Evolutionary conservation across 2,888 invertebrate genomes (phyloP).

Genomic region (Hypomecis atomaria): DNA sequence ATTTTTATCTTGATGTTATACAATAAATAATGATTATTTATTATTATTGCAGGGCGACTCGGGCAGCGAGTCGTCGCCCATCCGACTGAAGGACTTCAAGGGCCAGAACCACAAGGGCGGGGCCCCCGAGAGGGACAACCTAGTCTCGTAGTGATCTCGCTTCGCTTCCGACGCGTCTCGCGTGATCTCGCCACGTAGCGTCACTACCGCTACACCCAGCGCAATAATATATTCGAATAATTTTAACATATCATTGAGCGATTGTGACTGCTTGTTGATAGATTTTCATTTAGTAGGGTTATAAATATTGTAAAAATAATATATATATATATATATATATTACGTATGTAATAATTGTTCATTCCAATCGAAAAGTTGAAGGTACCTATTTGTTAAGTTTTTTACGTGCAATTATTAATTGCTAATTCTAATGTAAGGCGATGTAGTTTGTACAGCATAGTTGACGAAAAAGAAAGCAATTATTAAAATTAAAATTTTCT

Average conservation of each 20-base stretch:
- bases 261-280: slow-evolving; percentile 85
- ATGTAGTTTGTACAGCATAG: slow-evolving; percentile 85
- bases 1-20: background rate
- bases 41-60: slow-evolving; percentile 85
- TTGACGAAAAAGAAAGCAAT: slow-evolving; percentile 82
- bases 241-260: slow-evolving; percentile 85
- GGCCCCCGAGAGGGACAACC: slow-evolving; percentile 68
- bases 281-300: slow-evolving; percentile 79
- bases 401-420: slow-evolving; percentile 86
- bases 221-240: slow-evolving; percentile 80
- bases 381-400: slow-evolving; percentile 84
- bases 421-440: slow-evolving; percentile 83
- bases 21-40: background rate
- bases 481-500: slow-evolving; percentile 84
- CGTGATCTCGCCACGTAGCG: slow-evolving; percentile 41
- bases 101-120: slow-evolving; percentile 75
- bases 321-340: slow-evolving; percentile 55
- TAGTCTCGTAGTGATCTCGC: slow-evolving; percentile 66
- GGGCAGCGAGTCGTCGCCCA: slow-evolving; percentile 87
- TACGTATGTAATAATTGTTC: slow-evolving; percentile 82
- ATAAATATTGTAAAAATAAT: slow-evolving; percentile 78
- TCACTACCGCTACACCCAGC: slow-evolving; percentile 57
- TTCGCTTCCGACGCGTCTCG: slow-evolving; percentile 41
- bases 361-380: slow-evolving; percentile 84
- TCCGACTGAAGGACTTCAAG: slow-evolving; percentile 80